Percentiles rank a stretch among this genome's conserved stretches.
Conservation (phyloP, 2,888 invertebrate genomes). For the Pemphredon lugubris region DNA sequence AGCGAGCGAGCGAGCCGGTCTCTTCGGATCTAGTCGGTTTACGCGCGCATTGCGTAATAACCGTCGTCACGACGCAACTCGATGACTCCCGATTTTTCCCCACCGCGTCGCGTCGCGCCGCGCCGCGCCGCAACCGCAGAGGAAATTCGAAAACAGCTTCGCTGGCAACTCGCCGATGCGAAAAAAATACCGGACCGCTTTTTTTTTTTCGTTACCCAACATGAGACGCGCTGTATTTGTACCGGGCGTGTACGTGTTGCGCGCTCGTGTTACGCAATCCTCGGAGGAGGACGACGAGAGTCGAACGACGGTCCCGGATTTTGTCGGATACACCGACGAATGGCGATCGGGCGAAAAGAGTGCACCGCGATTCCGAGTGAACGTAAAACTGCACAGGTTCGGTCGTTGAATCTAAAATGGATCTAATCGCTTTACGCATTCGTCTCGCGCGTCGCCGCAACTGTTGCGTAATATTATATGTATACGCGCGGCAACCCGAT, state of each 20-base stretch:
- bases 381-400: background rate
- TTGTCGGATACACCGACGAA: no score
- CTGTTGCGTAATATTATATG: slow-evolving; percentile 7
- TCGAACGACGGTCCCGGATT: no score
- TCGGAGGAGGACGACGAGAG: no score
- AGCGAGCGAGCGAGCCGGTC: slow-evolving; percentile 27
- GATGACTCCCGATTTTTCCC: slow-evolving; percentile 16
- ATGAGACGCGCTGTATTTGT: background rate
- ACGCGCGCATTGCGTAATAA: slow-evolving; percentile 46
- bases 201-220: background rate
- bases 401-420: background rate
- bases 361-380: no score
- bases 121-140: background rate
- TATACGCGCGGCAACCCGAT: no score
- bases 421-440: slow-evolving; percentile 3
- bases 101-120: no score
- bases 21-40: slow-evolving; percentile 36
- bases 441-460: background rate
- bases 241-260: no score
- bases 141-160: slow-evolving; percentile 14
- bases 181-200: background rate
- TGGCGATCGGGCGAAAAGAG: no score
- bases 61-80: slow-evolving; percentile 7
- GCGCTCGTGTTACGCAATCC: background rate
- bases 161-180: background rate